Evolutionary conservation across 2,888 invertebrate genomes (phyloP), one percentile per base, ranked within the genome.

Genomic region (Cynaeus angustus): DNA sequence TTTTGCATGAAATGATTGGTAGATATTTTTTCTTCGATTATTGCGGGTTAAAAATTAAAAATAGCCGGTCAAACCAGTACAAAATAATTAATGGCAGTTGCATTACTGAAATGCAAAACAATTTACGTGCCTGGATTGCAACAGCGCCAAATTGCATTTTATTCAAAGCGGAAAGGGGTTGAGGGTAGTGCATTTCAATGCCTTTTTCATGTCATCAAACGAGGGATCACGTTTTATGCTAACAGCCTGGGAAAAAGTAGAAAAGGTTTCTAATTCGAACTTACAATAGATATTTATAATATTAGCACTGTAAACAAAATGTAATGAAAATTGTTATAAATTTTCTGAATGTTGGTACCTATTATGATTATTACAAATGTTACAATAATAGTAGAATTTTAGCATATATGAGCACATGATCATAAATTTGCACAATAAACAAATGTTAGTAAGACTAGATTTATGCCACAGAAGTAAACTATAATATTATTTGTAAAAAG

Each of bases 51-150:
- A 55, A 55, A 55, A 37, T 55, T 37, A 33, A 55, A 55, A 55
- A 55, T 9, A 33, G 13, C 14, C 52, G 2, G 14, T 13, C 52
- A 13, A 8, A 33, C 14, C 16, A 30, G 38, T 10, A n/a, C 16
- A 9, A 41, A 56, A 56, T 59, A 59, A 59, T 59, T 59, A 28
- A 59, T 58, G 58, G 45, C 14, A 13, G 58, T 59, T 59, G 46
- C 59, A 59, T 45, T 59, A 46, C 45, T 43, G 33, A 59, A 59
- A 45, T 59, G 46, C 46, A 46, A 59, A 45, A 59, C 33, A 45
- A 28, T 59, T 41, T 45, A 46, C 59, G 46, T 45, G 59, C 26
- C 43, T 16, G 16, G 45, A 30, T 33, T 59, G 59, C 59, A 59
- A 30, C 13, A 45, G 26, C 12, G 3, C 45, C 26, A 41, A 56